phyloP scores from a whole-genome alignment of 2,113 vertebrate species.

The Forbesichthys papilliferus region DNA sequence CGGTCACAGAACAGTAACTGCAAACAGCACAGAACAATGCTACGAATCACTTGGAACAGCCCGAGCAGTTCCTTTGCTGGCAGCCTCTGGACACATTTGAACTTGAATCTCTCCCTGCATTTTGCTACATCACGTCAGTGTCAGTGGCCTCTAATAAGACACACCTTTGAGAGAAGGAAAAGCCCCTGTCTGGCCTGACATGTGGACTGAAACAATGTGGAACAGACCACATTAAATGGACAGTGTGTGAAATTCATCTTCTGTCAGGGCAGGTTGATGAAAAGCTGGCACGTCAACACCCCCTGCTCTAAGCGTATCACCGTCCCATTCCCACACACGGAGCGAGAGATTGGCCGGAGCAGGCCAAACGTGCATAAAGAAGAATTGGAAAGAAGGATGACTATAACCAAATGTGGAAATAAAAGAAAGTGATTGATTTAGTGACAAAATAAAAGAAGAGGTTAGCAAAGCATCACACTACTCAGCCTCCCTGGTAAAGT shows the following conservation, averaged over 20 bases:
- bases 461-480: not conserved
- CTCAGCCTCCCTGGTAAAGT: too few relatives aligned
- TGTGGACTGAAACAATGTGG: conserved; percentile 32
- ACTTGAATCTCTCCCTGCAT: conserved; percentile 47
- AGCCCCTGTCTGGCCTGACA: conserved; percentile 22
- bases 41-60: conserved; percentile 52
- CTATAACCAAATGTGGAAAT: not conserved
- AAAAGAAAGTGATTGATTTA: conserved; percentile 9
- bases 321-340: conserved; percentile 43
- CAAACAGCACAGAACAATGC: conserved; percentile 51
- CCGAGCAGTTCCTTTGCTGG: conserved; percentile 47
- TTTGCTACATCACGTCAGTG: conserved; percentile 10
- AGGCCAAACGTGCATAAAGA: not conserved
- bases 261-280: conserved; percentile 44
- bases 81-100: conserved; percentile 49
- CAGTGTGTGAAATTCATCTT: conserved; percentile 55
- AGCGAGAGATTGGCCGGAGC: conserved; percentile 13
- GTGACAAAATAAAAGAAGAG: not conserved
- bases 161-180: conserved; percentile 27
- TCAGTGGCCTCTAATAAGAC: conserved; percentile 10
- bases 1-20: conserved; percentile 51
- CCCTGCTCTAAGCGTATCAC: conserved; percentile 40
- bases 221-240: conserved; percentile 45
- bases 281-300: conserved; percentile 59
- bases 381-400: not conserved